Percentiles rank a stretch among this genome's conserved stretches.
phyloP scores from a whole-genome alignment of 2,888 invertebrate species.

The Strigamia maritima region DNA sequence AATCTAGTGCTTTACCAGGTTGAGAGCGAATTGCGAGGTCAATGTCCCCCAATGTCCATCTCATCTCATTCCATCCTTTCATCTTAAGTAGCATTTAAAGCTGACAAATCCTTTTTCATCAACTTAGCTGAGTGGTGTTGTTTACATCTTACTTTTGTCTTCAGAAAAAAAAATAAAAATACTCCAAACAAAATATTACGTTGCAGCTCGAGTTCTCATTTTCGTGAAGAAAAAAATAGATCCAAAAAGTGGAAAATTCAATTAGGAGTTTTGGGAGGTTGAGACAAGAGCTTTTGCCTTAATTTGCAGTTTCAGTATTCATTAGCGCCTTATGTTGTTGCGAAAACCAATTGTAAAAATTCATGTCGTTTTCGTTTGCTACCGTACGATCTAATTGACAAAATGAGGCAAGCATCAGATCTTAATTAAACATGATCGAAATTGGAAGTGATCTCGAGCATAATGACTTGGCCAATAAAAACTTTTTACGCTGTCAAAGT shows the following conservation, averaged over 20 bases:
- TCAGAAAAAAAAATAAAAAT: neutral
- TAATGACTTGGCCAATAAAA: slow-evolving; percentile 25
- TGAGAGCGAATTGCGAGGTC: slow-evolving; percentile 25
- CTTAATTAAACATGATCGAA: slow-evolving; percentile 34
- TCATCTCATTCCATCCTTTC: slow-evolving; percentile 27
- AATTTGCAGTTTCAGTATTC: slow-evolving; percentile 31
- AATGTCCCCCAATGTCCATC: slow-evolving; percentile 25
- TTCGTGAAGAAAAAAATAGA: neutral
- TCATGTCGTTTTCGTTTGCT: slow-evolving; percentile 23
- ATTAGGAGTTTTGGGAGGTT: neutral
- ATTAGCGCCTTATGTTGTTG: slow-evolving; percentile 32
- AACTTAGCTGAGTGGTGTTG: neutral
- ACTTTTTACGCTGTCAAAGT: slow-evolving; percentile 17
- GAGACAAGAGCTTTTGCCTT: slow-evolving; percentile 14
- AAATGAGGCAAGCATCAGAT: slow-evolving; percentile 28
- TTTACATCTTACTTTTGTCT: neutral
- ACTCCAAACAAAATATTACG: neutral
- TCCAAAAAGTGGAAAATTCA: neutral
- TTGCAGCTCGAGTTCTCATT: neutral
- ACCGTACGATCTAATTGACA: neutral
- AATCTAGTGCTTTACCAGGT: slow-evolving; percentile 10
- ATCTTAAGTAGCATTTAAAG: slow-evolving; percentile 31
- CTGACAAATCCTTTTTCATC: slow-evolving; percentile 29
- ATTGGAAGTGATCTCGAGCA: slow-evolving; percentile 28
- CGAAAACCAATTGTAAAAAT: slow-evolving; percentile 28